Evolutionary conservation across 1,140 invertebrate species (phyloP), one percentile per base, ranked within the genome.

Genomic region (Oscheius sp.): DNA sequence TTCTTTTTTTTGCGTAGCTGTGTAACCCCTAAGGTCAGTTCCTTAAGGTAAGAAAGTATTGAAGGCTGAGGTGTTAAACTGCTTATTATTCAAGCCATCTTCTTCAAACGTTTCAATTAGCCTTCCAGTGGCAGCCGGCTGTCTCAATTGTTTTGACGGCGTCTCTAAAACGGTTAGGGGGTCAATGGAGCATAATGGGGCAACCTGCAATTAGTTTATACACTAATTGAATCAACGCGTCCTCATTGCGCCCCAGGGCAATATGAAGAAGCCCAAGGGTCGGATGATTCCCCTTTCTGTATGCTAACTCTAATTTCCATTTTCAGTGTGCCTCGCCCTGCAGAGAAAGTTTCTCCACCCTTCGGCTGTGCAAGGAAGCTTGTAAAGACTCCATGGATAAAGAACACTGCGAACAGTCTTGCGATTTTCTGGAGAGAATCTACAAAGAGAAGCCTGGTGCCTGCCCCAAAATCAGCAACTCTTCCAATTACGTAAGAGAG

Each of bases 341-440:
- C 49, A 42, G 71, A 20, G 62, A 67, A 46, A 45, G 36, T 31
- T 73, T 73, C 63, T 34, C 36, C 52, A 45, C 71, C 3, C 55
- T 71, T 31, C 73, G 36, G 13, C 13, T 77, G 7, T 80, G 80
- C 58, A 58, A 77, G 32, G 72, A 74, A 55, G 68, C 42, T 29
- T 66, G 58, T 20, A n/a, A 38, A 20, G 49, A 38, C n/a, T 69
- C 69, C 26, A 32, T 34, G 18, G 31, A 64, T 15, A n/a, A 55
- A 18, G 42, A 52, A 18, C 38, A 77, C 31, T 82, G 80, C 66
- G 70, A 79, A 35, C 59, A 77, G 13, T 79, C 81, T 13, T 82
- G 80, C 55, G 68, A 65, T 32, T 83, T 81, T 46, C 36, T 83
- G 2, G 63, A 79, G 46, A 52, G 67, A 18, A 75, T 80, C 18